Base-by-base conservation (phyloP, 2,797 vertebrate species). In the Anguilla anguilla region DNA sequence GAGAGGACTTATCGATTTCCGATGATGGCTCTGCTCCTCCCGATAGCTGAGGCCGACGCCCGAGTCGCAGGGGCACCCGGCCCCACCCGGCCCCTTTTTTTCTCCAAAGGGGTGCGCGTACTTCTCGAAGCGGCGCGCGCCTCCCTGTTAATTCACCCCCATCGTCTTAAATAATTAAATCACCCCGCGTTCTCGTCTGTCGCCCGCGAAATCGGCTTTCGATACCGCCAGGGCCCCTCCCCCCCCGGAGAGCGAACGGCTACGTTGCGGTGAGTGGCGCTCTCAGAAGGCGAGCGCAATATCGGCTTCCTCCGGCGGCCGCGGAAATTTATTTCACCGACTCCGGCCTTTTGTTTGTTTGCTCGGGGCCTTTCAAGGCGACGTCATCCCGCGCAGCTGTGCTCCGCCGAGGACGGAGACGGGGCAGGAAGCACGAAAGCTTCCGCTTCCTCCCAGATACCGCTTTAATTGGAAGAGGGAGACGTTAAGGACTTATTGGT, bases 1-100 rank as follows among this genome's bases (percentile, higher is more conserved):
- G 55, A 84, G 57, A 84, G 57, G 31, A 39, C 83, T 7, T 31
- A 84, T 84, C 61, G 83, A 84, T 84, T 84, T 61, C 51, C 53
- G 35, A 84, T 84, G 83, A 84, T 19, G 28, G 53, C 55, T 84
- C 61, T 43, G 19, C 53, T 39, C 57, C 83, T 59, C 57, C 35
- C 3, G 51, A 59, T 53, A 15, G 28, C 83, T 84, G 22, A 84
- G 61, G 83, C 83, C 2, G 35, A 59, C 57, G 28, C 57, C 13
- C 31, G 35, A 3, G 51, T 84, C 19, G 43, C 43, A 46, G 43
- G 15, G 57, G 17, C 51, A 31, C 51, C 39, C 7, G n/a, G n/a
- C n/a, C n/a, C n/a, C n/a, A n/a, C n/a, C n/a, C n/a, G n/a, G n/a
- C n/a, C n/a, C n/a, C n/a, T n/a, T 13, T 17, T 61, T 61, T 57